Evolutionary conservation across 2,888 invertebrate species (phyloP), one percentile per base, ranked within the genome.

Genomic region (Drosophila falleni): DNA sequence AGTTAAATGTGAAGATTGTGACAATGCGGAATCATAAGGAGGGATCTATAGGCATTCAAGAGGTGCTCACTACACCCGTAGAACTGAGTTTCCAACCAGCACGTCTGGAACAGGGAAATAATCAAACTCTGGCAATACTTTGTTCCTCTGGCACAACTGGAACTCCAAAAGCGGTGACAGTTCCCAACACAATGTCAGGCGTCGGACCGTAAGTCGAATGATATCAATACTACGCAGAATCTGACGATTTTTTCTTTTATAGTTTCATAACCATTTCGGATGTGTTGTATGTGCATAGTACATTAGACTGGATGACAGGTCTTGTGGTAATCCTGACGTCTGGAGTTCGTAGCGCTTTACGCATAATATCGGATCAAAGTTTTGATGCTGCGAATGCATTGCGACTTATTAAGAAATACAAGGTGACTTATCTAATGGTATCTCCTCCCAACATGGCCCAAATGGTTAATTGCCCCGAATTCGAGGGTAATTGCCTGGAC

Each of bases 81-180:
- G 37, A 44, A 23, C 35, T 3, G 0, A 33, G 44, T 31, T 71
- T 66, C 33, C 35, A 31, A 31, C 86, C 86, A 1, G 66, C 74
- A 19, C 65, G 62, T 13, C 68, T 80, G 4, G 71, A 74, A 11
- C 49, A 73, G n/a, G 84, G 84, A 11, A 77, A 73, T 3, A 76
- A 78, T 58, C 82, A 87, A 58, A 78, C 77, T 5, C 80, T 86
- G 9, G 83, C 81, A 0, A 88, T 91, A 66, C 60, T 89, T 0
- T 85, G 89, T 33, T 78, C 90, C 0, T 87, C 89, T 13, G 90
- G 90, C 13, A 87, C 88, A 1, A 90, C 89, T 0, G 90, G 90
- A 2, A 29, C 63, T 5, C 87, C 89, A 1, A 90, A 90, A 59
- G 80, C 78, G 16, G 83, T 53, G 59, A 84, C 71, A 0, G 1